These are phyloP conservation scores for Gymnoscelis rufifasciata DNA, from an alignment of 2,888 invertebrate species.

Conservation along the genomic window DNA sequence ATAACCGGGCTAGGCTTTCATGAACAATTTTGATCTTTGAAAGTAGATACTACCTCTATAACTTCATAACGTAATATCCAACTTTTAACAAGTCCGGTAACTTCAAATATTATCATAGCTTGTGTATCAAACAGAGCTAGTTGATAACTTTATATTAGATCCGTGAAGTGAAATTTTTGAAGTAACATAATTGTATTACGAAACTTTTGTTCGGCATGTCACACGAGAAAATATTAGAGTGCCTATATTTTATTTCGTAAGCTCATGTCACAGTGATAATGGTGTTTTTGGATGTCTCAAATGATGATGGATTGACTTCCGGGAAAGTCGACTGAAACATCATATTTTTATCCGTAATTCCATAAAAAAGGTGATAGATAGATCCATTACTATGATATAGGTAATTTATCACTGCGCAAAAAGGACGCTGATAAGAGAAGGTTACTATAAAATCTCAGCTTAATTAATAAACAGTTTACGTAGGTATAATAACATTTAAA, in stretches of 20 bases:
- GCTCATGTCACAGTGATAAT: constrained; percentile 8
- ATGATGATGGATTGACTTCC: constrained; percentile 19
- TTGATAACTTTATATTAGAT: background rate
- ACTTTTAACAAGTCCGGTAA: background rate
- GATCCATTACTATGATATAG: constrained; percentile 15
- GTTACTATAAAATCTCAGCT: no score
- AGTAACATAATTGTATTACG: background rate
- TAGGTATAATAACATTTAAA: no score
- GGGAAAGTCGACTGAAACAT: constrained; percentile 8
- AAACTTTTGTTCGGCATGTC: background rate
- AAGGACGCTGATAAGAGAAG: background rate
- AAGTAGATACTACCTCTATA: constrained; percentile 7
- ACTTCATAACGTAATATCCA: background rate
- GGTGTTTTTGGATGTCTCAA: constrained; percentile 15
- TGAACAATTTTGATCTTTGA: constrained; percentile 12
- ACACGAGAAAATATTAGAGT: background rate
- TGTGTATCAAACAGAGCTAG: background rate
- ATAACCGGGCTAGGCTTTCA: constrained; percentile 2
- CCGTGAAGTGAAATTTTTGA: background rate
- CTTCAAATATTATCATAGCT: background rate
- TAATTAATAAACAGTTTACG: no score
- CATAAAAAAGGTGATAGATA: constrained; percentile 7
- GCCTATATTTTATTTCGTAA: background rate
- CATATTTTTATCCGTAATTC: constrained; percentile 8
- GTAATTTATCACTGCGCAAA: background rate